phyloP scores from a whole-genome alignment of 2,113 vertebrate genomes.

The Cygnus atratus region DNA sequence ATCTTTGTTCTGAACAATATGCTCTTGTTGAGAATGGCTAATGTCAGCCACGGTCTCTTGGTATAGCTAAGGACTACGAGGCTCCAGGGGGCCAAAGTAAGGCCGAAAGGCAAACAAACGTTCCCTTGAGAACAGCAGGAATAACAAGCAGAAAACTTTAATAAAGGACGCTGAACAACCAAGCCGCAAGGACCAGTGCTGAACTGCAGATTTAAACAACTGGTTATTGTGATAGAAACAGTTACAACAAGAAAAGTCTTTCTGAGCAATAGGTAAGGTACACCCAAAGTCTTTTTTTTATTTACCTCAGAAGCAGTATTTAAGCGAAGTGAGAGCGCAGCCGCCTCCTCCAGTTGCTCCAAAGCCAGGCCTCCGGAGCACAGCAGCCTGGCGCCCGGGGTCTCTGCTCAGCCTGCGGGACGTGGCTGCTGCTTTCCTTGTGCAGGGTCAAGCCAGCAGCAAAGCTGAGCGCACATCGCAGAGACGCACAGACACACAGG shows the following conservation, averaged over 20 bases:
- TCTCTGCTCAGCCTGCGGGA: no score
- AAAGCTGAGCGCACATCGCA: no score
- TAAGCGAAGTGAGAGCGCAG: no score
- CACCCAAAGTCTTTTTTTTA: background rate
- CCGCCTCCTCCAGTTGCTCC: no score
- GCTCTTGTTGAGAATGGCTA: background rate
- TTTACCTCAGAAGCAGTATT: background rate
- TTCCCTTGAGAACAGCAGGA: background rate
- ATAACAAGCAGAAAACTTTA: background rate
- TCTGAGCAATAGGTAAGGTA: background rate
- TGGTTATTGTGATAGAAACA: background rate
- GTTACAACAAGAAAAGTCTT: background rate
- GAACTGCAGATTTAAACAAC: background rate
- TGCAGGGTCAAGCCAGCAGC: no score
- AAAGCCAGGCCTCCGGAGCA: no score
- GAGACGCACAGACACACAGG: no score
- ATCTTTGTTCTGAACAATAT: background rate
- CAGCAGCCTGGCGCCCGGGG: no score
- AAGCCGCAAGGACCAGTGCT: background rate
- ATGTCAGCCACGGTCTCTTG: background rate
- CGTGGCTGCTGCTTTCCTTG: no score
- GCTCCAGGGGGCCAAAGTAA: background rate
- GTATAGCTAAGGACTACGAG: background rate
- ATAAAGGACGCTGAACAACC: background rate
- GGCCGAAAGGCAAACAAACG: background rate